Base-by-base conservation (phyloP, 2,888 invertebrate species). In the Leucophenga maculata region DNA sequence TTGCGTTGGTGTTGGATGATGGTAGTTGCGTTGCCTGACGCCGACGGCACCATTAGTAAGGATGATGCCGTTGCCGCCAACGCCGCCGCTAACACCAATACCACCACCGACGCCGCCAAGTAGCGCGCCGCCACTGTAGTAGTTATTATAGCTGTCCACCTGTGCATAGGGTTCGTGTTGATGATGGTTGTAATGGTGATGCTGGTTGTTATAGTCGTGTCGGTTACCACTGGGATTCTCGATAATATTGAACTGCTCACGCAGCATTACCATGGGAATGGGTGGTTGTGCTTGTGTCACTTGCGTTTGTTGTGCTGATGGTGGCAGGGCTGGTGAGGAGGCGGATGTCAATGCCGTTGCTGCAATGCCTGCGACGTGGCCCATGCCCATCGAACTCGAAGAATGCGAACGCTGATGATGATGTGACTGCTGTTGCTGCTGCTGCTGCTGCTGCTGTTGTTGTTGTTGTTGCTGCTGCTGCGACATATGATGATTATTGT, bases 181-280 rank as follows among this genome's bases (percentile, higher is more conserved):
- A 67, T 80, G 77, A 39, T 77, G 74, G 71, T 78, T 69, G 71
- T 79, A 79, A 72, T 81, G 78, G 50, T 64, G 75, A 44, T 69
- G 72, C 59, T 78, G 82, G 46, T 62, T 82, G 75, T 80, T 82
- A 69, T 77, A 82, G 72, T 84, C 83, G 68, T 79, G 83, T 68
- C 83, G 79, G 79, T 86, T 84, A 81, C 85, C 85, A 76, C 84
- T 87, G 78, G 86, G 88, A 82, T 89, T 89, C 78, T 89, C 88
- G 79, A 87, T 88, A 73, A 89, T 89, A 84, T 89, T 88, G 77
- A 88, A 88, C 71, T 84, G 84, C 73, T 89, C 88, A 75, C 88
- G 86, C 77, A 87, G 90, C 77, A 91, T 91, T 91, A 82, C 90
- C 91, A 71, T 90, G 89, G 79, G 89, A 87, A 75, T 89, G 89